Evolutionary conservation across 2,888 invertebrate species (phyloP), one percentile per base, ranked within the genome.

Genomic region (Fragum whitleyi): DNA sequence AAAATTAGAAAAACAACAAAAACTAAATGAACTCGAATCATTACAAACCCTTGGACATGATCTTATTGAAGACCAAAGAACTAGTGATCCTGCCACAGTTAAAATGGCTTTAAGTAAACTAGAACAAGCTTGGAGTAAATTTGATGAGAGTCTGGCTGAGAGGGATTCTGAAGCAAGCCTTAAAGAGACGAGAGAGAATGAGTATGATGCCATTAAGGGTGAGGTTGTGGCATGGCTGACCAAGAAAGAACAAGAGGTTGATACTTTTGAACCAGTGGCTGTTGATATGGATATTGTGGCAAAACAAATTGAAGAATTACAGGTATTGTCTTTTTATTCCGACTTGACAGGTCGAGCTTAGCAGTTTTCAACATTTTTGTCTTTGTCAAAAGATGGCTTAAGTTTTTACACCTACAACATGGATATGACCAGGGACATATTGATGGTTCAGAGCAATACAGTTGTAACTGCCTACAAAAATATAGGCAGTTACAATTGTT

Each of bases 51-150:
- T 91, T 1, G 93, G 91, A 19, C 87, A 89, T 67, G 88, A 90
- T 16, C 88, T 93, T 6, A 79, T 90, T 2, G 84, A 91, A 76
- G 91, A 92, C 81, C 88, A 90, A 9, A 86, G 91, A 53, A 93
- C 92, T n/a, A 91, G 91, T 21, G 92, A 93, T 29, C 77, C 87
- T 47, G 87, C 86, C 16, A 82, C 89, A n/a, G 81, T 93, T 36
- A 91, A 92, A 74, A 91, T 91, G 77, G 83, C 88, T 16, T 70
- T 93, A 26, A 71, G 86, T 21, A 88, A 96, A 2, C 95, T 98
- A 85, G 98, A 98, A 94, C 96, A 96, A 86, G 96, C 96, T 91
- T 98, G 98, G 98, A 96, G 97, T 69, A 97, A 98, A 91, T 95
- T 98, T 88, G 97, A 96, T 90, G 96, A 96, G 23, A 94, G 96